Base-by-base conservation (phyloP, 2,888 invertebrate species). In the Xiphydria camelus region DNA sequence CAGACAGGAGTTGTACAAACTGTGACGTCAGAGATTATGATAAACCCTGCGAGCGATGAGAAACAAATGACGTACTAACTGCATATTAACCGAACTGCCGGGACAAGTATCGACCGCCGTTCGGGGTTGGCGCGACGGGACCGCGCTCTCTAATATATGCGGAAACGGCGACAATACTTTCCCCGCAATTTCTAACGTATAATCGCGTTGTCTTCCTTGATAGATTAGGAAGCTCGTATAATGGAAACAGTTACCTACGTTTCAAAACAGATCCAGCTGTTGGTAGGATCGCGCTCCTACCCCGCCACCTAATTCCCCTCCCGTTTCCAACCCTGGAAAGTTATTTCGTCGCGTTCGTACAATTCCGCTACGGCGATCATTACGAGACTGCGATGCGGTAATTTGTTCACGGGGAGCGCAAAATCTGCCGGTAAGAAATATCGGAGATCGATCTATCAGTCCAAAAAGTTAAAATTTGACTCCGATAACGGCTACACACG, bases 61-160 rank as follows among this genome's bases (percentile, higher is more conserved):
- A 62, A 64, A 65, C 63, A 63, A 64, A 64, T 61, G 63, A 65
- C 59, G 56, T 58, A 63, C 59, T 63, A 59, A 63, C 55, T 61
- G 63, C 61, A 60, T 62, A 62, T 64, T 62, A 64, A 60, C 56
- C 35, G 51, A 58, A 52, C 50, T 40, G 49, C 35, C 46, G 48
- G 46, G 46, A 23, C 50, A 52, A 52, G 46, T 47, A 56, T 49
- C 46, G 53, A 55, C 51, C 40, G 49, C 36, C 41, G 49, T 45
- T 39, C 50, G 17, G 38, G 47, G 45, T 49, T 46, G 32, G 41
- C 47, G 40, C 45, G n/a, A n/a, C n/a, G n/a, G n/a, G n/a, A n/a
- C n/a, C n/a, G n/a, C n/a, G n/a, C n/a, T n/a, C n/a, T n/a, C n/a
- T n/a, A n/a, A n/a, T n/a, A n/a, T n/a, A n/a, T n/a, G 9, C 19